Conservation (phyloP, 35 echinoderm and acorn worm genomes). For the Holothuria glaberrima region DNA sequence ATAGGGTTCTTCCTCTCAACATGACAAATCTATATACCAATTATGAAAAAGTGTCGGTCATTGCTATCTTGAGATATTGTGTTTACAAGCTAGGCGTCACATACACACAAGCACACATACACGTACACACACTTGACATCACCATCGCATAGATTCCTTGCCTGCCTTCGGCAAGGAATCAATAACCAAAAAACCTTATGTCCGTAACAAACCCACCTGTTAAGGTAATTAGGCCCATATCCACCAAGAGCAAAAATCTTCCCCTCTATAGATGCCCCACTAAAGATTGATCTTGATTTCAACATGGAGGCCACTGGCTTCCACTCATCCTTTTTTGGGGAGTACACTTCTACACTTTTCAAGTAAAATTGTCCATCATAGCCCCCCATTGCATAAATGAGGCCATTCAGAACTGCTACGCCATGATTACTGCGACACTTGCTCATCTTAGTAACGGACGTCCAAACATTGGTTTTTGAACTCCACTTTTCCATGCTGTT, state of each 20-base stretch:
- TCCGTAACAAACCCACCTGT: conserved; percentile 14
- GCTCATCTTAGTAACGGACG: conserved; percentile 75
- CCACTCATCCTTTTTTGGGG: conserved; percentile 79
- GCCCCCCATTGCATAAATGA: conserved; percentile 92
- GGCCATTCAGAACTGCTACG: conserved; percentile 87
- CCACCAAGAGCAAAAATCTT: conserved; percentile 95
- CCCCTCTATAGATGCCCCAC: conserved; percentile 80
- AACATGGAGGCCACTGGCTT: conserved; percentile 82
- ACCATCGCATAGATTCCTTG: too few relatives aligned
- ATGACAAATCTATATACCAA: too few relatives aligned
- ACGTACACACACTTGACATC: too few relatives aligned
- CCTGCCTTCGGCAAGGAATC: too few relatives aligned
- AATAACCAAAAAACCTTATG: neutral
- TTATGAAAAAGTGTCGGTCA: too few relatives aligned
- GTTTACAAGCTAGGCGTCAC: too few relatives aligned
- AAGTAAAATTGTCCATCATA: conserved; percentile 95
- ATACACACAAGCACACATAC: too few relatives aligned
- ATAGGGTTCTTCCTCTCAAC: neutral
- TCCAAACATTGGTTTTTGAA: conserved; percentile 84
- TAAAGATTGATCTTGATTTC: conserved; percentile 90
- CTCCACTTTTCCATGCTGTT: conserved; percentile 87
- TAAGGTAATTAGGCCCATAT: conserved; percentile 94
- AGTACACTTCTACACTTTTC: conserved; percentile 88
- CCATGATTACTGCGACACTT: conserved; percentile 88
- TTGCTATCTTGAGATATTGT: too few relatives aligned